phyloP scores from a whole-genome alignment of 2,888 invertebrate genomes.

The Cybosia mesomella region DNA sequence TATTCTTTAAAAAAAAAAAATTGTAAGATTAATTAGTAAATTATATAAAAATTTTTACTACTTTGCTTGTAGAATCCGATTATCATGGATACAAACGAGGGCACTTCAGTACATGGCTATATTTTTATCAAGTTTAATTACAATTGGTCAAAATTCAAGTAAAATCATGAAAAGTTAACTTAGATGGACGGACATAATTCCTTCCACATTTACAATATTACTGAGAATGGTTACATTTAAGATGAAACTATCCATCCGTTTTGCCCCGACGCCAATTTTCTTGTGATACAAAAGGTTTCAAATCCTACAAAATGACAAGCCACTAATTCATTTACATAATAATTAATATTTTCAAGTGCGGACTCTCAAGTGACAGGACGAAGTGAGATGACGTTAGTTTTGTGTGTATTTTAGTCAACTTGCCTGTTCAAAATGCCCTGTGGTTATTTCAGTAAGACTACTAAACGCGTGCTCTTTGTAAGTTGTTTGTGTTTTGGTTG shows the following conservation, averaged over 20 bases:
- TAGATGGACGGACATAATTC: not conserved
- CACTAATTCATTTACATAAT: conserved; percentile 81
- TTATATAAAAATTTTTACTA: too few species aligned
- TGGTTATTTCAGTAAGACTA: conserved; percentile 77
- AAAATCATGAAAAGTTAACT: not conserved
- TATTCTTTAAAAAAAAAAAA: too few species aligned
- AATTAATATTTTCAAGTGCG: conserved; percentile 59
- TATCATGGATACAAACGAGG: too few species aligned
- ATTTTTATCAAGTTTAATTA: not conserved
- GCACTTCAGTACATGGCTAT: too few species aligned
- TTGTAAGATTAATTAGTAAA: too few species aligned
- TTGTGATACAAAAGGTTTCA: conserved; percentile 61
- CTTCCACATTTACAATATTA: not conserved
- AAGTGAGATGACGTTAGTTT: conserved; percentile 18
- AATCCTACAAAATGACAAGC: conserved; percentile 68
- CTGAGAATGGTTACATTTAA: conserved; percentile 15
- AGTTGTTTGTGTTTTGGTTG: conserved; percentile 52
- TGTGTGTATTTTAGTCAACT: conserved; percentile 26
- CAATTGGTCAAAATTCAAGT: not conserved
- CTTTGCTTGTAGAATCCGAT: too few species aligned
- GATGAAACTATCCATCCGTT: conserved; percentile 40
- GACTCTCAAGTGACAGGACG: conserved; percentile 56
- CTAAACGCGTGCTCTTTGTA: conserved; percentile 73
- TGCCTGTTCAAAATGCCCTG: conserved; percentile 72
- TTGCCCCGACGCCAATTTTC: conserved; percentile 57